Conservation (phyloP, 1,140 invertebrate genomes). For the Drosophila mauritiana region DNA sequence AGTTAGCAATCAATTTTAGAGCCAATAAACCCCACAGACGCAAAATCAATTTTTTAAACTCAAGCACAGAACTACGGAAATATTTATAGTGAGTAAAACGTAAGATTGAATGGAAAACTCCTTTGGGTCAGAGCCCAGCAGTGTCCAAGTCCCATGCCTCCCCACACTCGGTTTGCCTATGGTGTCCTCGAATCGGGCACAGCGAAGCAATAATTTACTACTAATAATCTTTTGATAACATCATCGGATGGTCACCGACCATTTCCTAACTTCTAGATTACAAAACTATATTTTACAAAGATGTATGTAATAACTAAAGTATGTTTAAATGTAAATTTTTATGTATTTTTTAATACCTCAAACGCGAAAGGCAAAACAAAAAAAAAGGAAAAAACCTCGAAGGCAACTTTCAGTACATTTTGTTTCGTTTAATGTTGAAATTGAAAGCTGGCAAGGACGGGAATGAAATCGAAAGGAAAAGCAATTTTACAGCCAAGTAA, state of each 20-base stretch:
- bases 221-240: conserved; percentile 37
- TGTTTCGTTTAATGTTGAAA: conserved; percentile 36
- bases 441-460: conserved; percentile 14
- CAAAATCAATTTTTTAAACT: conserved; percentile 35
- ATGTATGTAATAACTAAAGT: conserved; percentile 76
- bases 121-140: background rate
- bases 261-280: conserved; percentile 77
- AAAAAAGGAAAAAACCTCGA: conserved; percentile 10
- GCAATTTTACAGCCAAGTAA: conserved; percentile 63
- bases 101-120: conserved; percentile 21
- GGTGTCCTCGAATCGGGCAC: conserved; percentile 9
- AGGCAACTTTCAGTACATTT: conserved; percentile 44
- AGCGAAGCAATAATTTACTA: conserved; percentile 52
- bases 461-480: conserved; percentile 40
- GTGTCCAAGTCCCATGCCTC: conserved; percentile 6
- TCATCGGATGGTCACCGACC: conserved; percentile 38
- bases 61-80: conserved; percentile 16
- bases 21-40: conserved; percentile 11
- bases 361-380: conserved; percentile 42
- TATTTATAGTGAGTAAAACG: conserved; percentile 4
- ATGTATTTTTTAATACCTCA: conserved; percentile 83
- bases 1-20: conserved; percentile 61
- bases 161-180: conserved; percentile 17
- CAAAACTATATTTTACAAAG: conserved; percentile 43
- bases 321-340: conserved; percentile 83